These are phyloP conservation scores for Rhingia campestris DNA, from an alignment of 2,888 invertebrate species.

Conservation along the genomic window DNA sequence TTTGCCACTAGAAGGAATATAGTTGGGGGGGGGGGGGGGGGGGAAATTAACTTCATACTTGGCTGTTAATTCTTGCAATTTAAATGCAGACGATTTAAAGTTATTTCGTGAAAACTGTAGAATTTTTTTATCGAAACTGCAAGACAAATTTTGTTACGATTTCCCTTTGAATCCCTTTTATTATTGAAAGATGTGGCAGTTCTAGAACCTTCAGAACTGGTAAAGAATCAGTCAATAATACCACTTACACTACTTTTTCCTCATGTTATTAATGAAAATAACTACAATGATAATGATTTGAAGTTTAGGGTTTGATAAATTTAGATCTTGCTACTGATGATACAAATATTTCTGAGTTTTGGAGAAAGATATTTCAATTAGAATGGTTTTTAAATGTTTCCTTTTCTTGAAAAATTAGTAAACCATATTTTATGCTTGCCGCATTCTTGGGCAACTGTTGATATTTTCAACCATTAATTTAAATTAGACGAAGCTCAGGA, in stretches of 20 bases:
- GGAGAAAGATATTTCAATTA: too few relatives aligned
- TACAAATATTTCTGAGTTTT: too few relatives aligned
- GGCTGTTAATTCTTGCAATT: not conserved
- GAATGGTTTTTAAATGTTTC: too few relatives aligned
- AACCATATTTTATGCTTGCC: conserved; percentile 22
- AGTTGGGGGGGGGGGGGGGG: not conserved
- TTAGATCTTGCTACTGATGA: too few relatives aligned
- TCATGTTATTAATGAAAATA: not conserved
- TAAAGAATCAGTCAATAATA: too few relatives aligned
- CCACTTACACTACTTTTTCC: not conserved
- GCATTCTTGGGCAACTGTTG: conserved; percentile 31
- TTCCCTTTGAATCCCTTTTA: not conserved
- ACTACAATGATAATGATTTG: too few relatives aligned
- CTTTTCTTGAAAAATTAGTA: not conserved
- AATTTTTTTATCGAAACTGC: not conserved
- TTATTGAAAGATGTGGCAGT: not conserved
- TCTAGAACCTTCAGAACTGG: not conserved
- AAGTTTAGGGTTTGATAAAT: too few relatives aligned
- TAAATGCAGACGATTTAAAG: not conserved
- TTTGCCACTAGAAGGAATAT: not conserved
- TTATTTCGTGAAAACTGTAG: not conserved
- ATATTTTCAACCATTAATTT: conserved; percentile 17
- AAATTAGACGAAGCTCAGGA: conserved; percentile 20
- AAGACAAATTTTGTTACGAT: not conserved
- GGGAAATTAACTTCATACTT: not conserved